A percentile compares a stretch with the other conserved stretches of the same genome.
These are phyloP conservation scores for Harpagoxenus sublaevis DNA, from an alignment of 2,888 invertebrate species.

Conservation along the genomic window DNA sequence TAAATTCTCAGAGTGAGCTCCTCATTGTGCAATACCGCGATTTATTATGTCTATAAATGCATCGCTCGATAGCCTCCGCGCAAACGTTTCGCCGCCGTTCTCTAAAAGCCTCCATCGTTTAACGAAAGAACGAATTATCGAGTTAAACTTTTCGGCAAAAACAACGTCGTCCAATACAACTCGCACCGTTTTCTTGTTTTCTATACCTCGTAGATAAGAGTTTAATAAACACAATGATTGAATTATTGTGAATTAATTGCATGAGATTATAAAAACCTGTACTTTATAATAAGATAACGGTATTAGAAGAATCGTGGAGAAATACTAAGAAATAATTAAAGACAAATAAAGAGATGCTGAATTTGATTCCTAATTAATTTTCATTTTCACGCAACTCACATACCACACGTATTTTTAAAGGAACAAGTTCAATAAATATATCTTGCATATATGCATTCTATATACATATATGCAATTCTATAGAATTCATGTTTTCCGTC, in stretches of 20 bases:
- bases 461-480: too few species aligned
- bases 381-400: neutral
- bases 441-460: too few species aligned
- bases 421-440: neutral
- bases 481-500: neutral
- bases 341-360: neutral
- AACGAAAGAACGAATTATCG: slow-evolving; percentile 41
- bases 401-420: neutral
- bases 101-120: slow-evolving; percentile 48
- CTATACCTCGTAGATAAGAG: neutral
- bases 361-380: neutral
- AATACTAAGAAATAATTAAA: neutral
- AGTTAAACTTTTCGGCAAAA: slow-evolving; percentile 34
- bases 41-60: slow-evolving; percentile 61
- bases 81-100: slow-evolving; percentile 25
- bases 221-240: slow-evolving; percentile 4
- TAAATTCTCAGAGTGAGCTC: slow-evolving; percentile 58
- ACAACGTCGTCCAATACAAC: slow-evolving; percentile 29
- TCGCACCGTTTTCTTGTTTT: slow-evolving; percentile 31
- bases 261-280: slow-evolving; percentile 2
- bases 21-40: slow-evolving; percentile 51
- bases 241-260: neutral
- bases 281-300: neutral
- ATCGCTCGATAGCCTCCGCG: slow-evolving; percentile 22
- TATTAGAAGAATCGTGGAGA: neutral